Evolutionary conservation across 2,797 vertebrate genomes (phyloP), one percentile per base, ranked within the genome.

Genomic region (Parauchenoglanis ngamensis): DNA sequence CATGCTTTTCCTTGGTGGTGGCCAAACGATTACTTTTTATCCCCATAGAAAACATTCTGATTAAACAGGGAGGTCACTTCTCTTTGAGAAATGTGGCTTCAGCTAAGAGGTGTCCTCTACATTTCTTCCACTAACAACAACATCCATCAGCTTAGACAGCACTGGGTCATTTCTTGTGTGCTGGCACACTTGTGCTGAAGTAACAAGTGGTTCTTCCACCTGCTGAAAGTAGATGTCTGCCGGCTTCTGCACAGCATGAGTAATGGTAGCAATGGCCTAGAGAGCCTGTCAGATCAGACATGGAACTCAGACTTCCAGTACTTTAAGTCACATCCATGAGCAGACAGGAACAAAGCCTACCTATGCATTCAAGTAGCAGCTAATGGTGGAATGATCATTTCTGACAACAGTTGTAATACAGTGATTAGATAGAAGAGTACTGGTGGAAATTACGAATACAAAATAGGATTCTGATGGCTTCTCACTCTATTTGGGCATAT

Each of bases 331-430:
- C 82, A 87, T 1, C 65, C 59, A 19, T 90, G 88, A 40, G 68
- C 76, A 4, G 84, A 85, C 54, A 89, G 49, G 31, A 87, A 13
- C 59, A 84, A 28, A 3, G 75, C 83, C 87, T 79, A 87, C 13
- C 61, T 59, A 68, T 89, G 85, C 79, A 89, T 85, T 13, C 54
- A 56, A 31, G 77, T 85, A 3, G 84, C 89, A 40, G 86, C 84
- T 52, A 91, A 44, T 23, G 83, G 73, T 5, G 21, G 56, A 61
- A 79, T 87, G 31, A 83, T 61, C 10, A 35, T 52, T 79, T 0
- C 77, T 52, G 19, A 86, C 72, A 75, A 88, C 79, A 12, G 78
- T 68, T 21, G 83, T 87, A 7, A 90, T 85, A 7, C 59, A 35
- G 21, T 86, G 78, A 61, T 84, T 76, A 3, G 86, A 88, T 7